phyloP scores from a whole-genome alignment of 1,140 invertebrate genomes.

The honey bee (Apis mellifera) region DNA sequence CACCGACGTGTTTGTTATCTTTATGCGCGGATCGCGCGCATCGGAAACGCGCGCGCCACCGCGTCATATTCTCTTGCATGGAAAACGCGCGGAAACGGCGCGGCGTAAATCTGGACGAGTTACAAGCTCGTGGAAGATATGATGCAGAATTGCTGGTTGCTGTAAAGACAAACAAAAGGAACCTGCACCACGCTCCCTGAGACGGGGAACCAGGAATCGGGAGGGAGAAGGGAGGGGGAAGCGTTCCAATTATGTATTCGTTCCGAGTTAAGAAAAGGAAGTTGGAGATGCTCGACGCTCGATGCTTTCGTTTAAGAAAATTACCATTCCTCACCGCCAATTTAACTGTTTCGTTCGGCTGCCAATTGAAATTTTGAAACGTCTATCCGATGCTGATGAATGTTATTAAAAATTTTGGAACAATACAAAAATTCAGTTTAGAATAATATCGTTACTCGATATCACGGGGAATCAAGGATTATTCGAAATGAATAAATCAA shows the following conservation, averaged over 20 bases:
- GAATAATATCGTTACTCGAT: too few species aligned
- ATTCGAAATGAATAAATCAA: too few species aligned
- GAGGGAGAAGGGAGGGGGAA: too few species aligned
- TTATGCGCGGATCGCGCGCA: constrained; percentile 71
- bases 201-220: background rate
- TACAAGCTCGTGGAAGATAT: constrained; percentile 67
- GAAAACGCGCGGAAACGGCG: constrained; percentile 57
- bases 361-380: too few species aligned
- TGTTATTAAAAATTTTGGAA: too few species aligned
- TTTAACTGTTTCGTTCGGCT: too few species aligned
- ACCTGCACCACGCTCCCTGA: background rate
- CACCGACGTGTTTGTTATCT: constrained; percentile 76
- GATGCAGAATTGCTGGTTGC: constrained; percentile 66
- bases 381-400: too few species aligned
- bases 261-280: background rate
- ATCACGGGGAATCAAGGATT: too few species aligned
- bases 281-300: too few species aligned
- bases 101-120: constrained; percentile 64
- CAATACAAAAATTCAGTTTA: too few species aligned
- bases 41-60: constrained; percentile 47
- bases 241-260: background rate
- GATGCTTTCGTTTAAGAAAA: too few species aligned
- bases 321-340: too few species aligned
- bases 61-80: constrained; percentile 67
- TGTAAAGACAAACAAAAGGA: constrained; percentile 51